Evolutionary conservation across 2,113 vertebrate genomes (phyloP).

Genomic region (Meles meles): DNA sequence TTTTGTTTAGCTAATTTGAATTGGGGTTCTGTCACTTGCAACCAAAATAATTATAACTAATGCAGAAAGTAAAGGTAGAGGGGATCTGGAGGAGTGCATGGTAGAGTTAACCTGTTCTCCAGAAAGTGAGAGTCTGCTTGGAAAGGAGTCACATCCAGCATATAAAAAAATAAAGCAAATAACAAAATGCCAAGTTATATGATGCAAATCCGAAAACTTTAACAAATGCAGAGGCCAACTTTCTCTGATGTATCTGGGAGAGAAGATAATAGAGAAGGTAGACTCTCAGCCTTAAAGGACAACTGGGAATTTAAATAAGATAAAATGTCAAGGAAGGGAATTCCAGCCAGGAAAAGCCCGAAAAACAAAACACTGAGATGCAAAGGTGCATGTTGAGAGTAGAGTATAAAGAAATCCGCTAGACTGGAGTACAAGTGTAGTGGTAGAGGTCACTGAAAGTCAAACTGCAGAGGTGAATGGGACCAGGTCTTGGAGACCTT

Average conservation of each 20-base stretch:
- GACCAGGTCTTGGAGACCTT: not conserved
- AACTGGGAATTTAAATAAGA: slow-evolving; percentile 5
- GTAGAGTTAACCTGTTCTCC: not conserved
- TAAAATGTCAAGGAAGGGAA: not conserved
- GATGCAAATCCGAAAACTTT: not conserved
- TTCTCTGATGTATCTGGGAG: not conserved
- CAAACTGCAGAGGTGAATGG: not conserved
- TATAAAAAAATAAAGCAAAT: not conserved
- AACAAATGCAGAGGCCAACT: slow-evolving; percentile 2
- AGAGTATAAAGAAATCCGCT: not conserved
- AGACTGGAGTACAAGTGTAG: not conserved
- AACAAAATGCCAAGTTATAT: not conserved
- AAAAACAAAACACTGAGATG: not conserved
- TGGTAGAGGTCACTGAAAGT: not conserved
- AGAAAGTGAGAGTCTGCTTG: not conserved
- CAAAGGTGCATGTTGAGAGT: not conserved
- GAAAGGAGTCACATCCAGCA: not conserved
- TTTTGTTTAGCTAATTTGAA: not conserved
- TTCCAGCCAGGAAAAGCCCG: not conserved
- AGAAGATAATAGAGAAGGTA: not conserved
- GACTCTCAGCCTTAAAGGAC: not conserved
- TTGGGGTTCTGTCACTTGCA: not conserved
- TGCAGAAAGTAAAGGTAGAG: not conserved
- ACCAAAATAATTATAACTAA: slow-evolving; percentile 9
- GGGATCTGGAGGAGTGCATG: not conserved